phyloP scores from a whole-genome alignment of 2,113 vertebrate genomes.

The Scomber colias region DNA sequence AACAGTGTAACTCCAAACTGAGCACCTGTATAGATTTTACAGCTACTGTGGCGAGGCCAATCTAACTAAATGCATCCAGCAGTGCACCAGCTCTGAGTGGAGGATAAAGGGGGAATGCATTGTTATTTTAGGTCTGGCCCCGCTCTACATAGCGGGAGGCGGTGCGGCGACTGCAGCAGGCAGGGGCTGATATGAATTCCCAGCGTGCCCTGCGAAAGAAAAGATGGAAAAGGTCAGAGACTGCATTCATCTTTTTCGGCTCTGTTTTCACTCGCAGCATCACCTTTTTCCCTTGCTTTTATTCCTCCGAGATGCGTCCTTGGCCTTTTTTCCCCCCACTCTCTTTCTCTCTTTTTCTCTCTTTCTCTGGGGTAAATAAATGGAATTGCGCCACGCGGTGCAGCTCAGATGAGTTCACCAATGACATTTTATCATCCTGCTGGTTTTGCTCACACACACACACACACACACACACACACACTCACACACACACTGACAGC shows the following conservation, averaged over 20 bases:
- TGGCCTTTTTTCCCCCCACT: constrained; percentile 32
- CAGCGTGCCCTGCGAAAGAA: constrained; percentile 43
- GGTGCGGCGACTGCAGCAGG: constrained; percentile 27
- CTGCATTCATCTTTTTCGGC: constrained; percentile 64
- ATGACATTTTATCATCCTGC: constrained; percentile 67
- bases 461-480: too few species aligned
- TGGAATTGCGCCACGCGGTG: constrained; percentile 43
- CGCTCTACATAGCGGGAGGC: constrained; percentile 48
- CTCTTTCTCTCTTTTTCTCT: too few species aligned
- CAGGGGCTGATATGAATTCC: constrained; percentile 59
- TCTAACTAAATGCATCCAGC: neutral
- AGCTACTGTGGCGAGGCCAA: neutral
- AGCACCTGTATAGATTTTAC: constrained; percentile 23
- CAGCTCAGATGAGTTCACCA: constrained; percentile 15
- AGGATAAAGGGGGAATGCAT: constrained; percentile 33
- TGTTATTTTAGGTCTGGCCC: constrained; percentile 55
- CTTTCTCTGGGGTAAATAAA: constrained; percentile 53
- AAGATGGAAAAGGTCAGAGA: constrained; percentile 71
- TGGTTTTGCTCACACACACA: constrained; percentile 25
- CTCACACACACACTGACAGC: constrained; percentile 14
- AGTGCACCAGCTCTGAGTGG: neutral
- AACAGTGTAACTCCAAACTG: neutral
- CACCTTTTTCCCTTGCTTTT: constrained; percentile 58
- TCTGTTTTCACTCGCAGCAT: constrained; percentile 51
- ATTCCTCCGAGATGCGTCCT: constrained; percentile 48